Conservation (phyloP, 2,888 invertebrate species). For the Clitarchus hookeri region DNA sequence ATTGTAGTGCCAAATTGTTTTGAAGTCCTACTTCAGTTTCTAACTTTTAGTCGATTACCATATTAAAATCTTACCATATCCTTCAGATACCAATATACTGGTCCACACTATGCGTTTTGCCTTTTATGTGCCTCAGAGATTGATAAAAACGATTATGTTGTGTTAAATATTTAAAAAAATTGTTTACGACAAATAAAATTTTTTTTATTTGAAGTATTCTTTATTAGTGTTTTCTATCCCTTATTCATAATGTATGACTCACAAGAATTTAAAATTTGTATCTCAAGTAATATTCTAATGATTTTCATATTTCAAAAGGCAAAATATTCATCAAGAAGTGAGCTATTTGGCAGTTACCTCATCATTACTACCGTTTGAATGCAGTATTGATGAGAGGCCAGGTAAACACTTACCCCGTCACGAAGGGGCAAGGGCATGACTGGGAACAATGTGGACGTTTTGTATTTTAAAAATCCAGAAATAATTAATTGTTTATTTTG, state of each 20-base stretch:
- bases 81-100: background rate
- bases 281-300: background rate
- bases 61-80: no score
- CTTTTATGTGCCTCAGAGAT: background rate
- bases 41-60: no score
- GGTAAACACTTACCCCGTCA: background rate
- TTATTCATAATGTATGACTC: background rate
- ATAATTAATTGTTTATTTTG: no score
- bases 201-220: background rate
- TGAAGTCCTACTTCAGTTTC: no score
- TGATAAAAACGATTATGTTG: background rate
- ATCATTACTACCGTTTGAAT: background rate
- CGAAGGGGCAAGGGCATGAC: background rate
- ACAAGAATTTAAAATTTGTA: background rate
- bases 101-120: background rate
- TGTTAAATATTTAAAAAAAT: background rate
- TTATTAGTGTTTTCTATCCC: background rate
- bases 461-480: background rate
- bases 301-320: background rate
- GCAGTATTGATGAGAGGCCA: background rate
- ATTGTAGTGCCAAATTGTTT: no score
- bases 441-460: background rate
- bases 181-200: background rate
- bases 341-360: no score
- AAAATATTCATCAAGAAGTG: no score